Conservation (phyloP, 2,888 invertebrate species). For the Nowickia ferox region DNA sequence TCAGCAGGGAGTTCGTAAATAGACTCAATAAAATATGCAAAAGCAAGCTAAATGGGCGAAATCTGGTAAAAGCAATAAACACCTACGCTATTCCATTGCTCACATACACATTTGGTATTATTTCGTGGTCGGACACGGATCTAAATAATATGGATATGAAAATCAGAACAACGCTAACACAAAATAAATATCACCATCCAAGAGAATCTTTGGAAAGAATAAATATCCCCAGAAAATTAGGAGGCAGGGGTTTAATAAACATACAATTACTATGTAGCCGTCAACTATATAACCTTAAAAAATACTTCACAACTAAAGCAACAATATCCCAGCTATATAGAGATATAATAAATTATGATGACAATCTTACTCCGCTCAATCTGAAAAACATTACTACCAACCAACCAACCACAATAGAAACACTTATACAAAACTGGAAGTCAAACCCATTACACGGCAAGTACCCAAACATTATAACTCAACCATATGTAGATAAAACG, state of each 20-base stretch:
- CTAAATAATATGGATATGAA: background rate
- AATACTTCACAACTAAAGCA: background rate
- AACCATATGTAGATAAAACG: background rate
- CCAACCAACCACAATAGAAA: background rate
- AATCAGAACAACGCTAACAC: background rate
- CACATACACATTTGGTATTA: background rate
- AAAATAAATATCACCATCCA: background rate
- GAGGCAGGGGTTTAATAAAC: background rate
- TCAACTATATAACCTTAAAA: background rate
- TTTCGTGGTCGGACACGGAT: background rate
- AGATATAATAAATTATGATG: background rate
- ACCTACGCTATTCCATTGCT: background rate
- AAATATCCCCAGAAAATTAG: background rate
- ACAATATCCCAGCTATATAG: background rate
- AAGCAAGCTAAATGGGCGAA: no score
- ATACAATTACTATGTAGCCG: background rate
- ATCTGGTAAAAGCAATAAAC: no score
- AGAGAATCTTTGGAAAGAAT: background rate
- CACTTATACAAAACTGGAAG: background rate
- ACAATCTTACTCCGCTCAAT: constrained; percentile 15
- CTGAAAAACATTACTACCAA: constrained; percentile 18
- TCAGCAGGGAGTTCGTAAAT: background rate
- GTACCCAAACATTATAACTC: background rate
- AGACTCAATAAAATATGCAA: no score
- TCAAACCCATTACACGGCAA: background rate